phyloP scores from a whole-genome alignment of 2,888 invertebrate genomes.

The Lampropteryx suffumata region DNA sequence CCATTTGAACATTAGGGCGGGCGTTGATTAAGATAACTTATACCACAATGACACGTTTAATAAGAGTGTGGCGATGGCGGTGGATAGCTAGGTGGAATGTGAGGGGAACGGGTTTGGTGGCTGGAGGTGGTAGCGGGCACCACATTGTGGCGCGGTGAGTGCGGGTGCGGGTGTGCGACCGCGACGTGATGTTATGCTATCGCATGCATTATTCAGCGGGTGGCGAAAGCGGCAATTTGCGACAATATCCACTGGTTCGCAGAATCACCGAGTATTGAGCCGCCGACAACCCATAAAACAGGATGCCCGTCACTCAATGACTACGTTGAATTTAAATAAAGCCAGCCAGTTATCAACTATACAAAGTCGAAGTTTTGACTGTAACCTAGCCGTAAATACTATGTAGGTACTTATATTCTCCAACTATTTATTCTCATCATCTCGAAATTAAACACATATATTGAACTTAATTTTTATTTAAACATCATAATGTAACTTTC shows the following conservation, averaged over 20 bases:
- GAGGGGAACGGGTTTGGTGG: constrained; percentile 51
- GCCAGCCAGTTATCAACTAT: constrained; percentile 33
- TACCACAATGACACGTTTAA: constrained; percentile 52
- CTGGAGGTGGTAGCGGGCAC: constrained; percentile 39
- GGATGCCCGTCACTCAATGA: constrained; percentile 76
- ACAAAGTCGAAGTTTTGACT: too few relatives aligned
- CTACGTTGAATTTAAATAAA: constrained; percentile 73
- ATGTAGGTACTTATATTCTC: too few relatives aligned
- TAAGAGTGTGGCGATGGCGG: constrained; percentile 41
- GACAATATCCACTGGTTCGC: constrained; percentile 81
- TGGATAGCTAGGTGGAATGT: constrained; percentile 49
- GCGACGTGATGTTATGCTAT: constrained; percentile 79
- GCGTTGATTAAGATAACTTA: constrained; percentile 47
- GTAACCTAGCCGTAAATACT: too few relatives aligned
- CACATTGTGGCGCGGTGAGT: constrained; percentile 33
- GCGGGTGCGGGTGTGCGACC: constrained; percentile 46
- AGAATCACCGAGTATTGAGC: constrained; percentile 72
- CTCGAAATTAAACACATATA: too few relatives aligned
- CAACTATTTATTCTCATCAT: too few relatives aligned
- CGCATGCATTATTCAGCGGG: constrained; percentile 80
- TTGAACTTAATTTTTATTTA: too few relatives aligned
- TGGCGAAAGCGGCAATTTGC: constrained; percentile 82
- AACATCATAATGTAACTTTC: neutral
- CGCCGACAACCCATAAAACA: constrained; percentile 76
- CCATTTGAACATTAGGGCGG: constrained; percentile 48